Conservation (phyloP, 2,113 vertebrate genomes). For the Tinamus guttatus region DNA sequence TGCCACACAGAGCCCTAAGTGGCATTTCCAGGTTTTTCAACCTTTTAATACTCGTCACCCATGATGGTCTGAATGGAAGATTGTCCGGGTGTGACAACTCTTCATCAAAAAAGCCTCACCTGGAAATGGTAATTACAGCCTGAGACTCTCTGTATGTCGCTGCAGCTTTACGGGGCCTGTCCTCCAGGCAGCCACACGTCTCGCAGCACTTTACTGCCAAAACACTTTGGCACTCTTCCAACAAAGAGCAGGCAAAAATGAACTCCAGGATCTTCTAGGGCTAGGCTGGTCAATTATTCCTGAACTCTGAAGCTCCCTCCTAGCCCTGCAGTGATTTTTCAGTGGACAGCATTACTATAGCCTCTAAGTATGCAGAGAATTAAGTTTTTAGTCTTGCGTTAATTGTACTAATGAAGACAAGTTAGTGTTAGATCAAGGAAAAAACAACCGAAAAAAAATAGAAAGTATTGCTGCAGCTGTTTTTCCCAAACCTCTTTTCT, state of each 20-base stretch:
- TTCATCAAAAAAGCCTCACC: background rate
- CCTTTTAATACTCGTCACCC: background rate
- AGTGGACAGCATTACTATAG: background rate
- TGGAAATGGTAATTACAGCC: background rate
- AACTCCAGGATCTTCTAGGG: background rate
- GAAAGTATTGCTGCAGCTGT: background rate
- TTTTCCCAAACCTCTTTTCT: background rate
- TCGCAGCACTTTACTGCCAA: accelerated
- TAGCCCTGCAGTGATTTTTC: background rate
- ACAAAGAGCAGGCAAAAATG: background rate
- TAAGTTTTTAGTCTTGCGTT: background rate
- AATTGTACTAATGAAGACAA: background rate
- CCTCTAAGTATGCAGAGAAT: background rate
- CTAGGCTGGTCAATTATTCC: background rate
- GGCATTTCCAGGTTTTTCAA: accelerated
- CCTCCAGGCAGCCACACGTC: background rate
- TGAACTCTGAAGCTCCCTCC: background rate
- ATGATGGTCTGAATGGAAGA: background rate
- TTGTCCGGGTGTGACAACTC: background rate
- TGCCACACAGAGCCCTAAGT: background rate
- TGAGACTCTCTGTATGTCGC: accelerated
- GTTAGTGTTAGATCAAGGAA: background rate
- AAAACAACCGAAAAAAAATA: background rate
- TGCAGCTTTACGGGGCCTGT: background rate
- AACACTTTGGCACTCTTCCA: background rate